Evolutionary conservation across 2,113 vertebrate genomes (phyloP), one percentile per base, ranked within the genome.

Genomic region (Vulpes lagopus): DNA sequence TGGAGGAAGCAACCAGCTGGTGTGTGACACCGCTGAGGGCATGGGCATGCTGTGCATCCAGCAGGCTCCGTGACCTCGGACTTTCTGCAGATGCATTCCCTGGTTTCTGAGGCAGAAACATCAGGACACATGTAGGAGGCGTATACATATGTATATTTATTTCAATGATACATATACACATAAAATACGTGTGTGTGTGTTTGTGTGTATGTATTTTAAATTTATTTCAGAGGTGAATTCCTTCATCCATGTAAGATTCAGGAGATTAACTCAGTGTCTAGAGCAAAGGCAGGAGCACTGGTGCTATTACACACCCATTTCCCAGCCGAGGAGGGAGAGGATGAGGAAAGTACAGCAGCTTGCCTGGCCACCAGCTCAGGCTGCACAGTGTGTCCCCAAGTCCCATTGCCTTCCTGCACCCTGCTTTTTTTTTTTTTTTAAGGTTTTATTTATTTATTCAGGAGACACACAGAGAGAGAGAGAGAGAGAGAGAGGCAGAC

Each of bases 381-480:
- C 57, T 15, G 0, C 0, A 0, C 0, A 0, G 1, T 12, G 17
- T 0, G 4, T 14, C 4, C 17, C 60, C 59, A 65, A 14, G 9
- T 32, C 43, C 25, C 8, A 5, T 2, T 78, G 64, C 3, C 0
- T 69, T 94, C 92, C 65, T 67, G 9, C 11, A 14, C 17, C 2
- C 1, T 64, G 43, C 43, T 43, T 43, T 43, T 43, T 43, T 43
- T 43, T 43, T 43, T 43, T 43, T 43, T 43, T 43, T 43, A 43
- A 43, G 43, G 43, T 6, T 43, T 43, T 43, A 7, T 43, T 43
- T 43, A 43, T 43, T 43, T 43, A 43, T 43, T 43, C 43, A 43
- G 43, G 43, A 43, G 43, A 43, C 43, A 43, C 43, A 43, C 5
- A 43, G 5, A 43, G 43, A 43, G 43, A 43, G 43, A 43, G 43